phyloP scores from a whole-genome alignment of 37 sponge, comb jelly and placozoan genomes.

The Mnemiopsis leidyi region DNA sequence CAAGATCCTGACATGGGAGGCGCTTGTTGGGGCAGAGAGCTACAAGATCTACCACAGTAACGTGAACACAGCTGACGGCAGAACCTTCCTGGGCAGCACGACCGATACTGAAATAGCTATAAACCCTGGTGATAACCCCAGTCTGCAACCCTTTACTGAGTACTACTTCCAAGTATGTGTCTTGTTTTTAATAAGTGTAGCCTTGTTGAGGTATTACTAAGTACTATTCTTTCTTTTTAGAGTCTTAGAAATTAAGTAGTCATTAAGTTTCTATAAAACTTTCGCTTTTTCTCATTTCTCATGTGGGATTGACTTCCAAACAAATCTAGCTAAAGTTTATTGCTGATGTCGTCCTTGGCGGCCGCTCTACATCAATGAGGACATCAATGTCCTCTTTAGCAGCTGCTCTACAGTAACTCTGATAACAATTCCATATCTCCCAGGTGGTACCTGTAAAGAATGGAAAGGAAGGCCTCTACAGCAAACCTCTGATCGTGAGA shows the following conservation, averaged over 20 bases:
- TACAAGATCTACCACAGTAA: background rate
- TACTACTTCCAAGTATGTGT: slow-evolving; percentile 44
- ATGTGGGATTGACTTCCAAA: no score
- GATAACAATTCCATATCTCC: slow-evolving; percentile 30
- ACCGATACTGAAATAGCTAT: background rate
- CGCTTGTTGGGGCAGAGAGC: background rate
- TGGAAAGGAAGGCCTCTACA: slow-evolving; percentile 36
- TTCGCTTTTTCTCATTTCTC: no score
- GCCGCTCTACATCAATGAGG: no score
- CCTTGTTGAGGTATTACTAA: no score
- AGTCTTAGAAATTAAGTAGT: no score
- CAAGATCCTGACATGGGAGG: background rate
- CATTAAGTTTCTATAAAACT: no score
- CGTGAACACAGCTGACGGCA: background rate
- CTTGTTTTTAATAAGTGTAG: no score
- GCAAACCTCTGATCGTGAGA: background rate
- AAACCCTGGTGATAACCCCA: background rate
- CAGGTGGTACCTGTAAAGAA: slow-evolving; percentile 26
- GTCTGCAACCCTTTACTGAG: background rate
- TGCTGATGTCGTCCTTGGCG: no score
- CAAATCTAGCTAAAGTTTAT: no score
- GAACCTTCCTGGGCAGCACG: background rate
- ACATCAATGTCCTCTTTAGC: no score
- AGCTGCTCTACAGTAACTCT: no score
- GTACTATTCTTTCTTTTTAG: no score